Conservation (phyloP, 2,113 vertebrate species). For the Argyrosomus japonicus region DNA sequence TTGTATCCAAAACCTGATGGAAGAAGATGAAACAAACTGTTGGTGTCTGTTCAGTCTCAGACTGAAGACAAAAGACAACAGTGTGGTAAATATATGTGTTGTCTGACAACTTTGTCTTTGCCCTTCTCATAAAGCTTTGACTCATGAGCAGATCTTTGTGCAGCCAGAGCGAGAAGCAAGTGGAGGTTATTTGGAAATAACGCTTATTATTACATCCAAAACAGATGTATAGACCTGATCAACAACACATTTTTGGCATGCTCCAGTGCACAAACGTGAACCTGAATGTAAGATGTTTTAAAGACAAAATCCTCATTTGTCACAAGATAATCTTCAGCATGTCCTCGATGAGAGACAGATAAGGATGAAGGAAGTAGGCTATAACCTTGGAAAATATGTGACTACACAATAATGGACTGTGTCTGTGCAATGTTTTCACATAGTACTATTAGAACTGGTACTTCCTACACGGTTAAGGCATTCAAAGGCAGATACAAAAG, state of each 20-base stretch:
- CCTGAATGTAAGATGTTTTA: not conserved
- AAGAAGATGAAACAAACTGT: conserved; percentile 59
- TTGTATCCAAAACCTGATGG: conserved; percentile 38
- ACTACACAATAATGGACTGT: not conserved
- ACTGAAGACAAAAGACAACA: conserved; percentile 27
- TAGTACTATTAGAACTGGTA: not conserved
- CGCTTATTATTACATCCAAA: no score
- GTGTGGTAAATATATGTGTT: conserved; percentile 32
- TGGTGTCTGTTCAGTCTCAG: conserved; percentile 51
- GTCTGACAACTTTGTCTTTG: conserved; percentile 27
- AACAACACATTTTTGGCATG: not conserved
- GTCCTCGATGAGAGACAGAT: not conserved
- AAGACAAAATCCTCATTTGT: not conserved
- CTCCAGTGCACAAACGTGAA: not conserved
- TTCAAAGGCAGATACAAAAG: not conserved
- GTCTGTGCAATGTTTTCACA: not conserved
- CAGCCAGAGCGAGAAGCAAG: not conserved
- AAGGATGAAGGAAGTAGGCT: not conserved
- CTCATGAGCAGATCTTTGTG: not conserved
- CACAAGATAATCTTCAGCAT: not conserved
- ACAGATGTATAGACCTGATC: not conserved
- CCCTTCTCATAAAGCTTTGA: conserved; percentile 20
- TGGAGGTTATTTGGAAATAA: not conserved
- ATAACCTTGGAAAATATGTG: not conserved
- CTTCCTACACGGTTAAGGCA: not conserved